Evolutionary conservation across 2,797 vertebrate species (phyloP), one percentile per base, ranked within the genome.

Genomic region (Pogonophryne albipinna): DNA sequence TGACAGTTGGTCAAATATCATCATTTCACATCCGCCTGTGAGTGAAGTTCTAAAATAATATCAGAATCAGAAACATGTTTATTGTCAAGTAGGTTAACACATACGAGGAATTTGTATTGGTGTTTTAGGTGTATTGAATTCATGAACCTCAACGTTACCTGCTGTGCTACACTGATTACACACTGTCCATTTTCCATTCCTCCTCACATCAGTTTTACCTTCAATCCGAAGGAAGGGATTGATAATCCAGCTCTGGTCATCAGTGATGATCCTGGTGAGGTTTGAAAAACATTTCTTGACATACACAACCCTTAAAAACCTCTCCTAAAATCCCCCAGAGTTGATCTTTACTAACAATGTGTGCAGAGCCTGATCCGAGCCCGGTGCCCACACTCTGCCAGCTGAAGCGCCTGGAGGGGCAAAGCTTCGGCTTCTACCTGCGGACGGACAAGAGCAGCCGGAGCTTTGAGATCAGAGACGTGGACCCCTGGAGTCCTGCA

Each of bases 181-280:
- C 31, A 65, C 14, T 55, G 0, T 47, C 9, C 12, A 14, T 50
- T 47, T 57, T n/a, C 66, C 2, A 15, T 74, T 50, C 74, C 7
- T 74, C 13, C n/a, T 58, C n/a, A 0, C 19, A 65, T 34, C 56
- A 99, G 96, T 85, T 99, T 99, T 89, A 95, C 95, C 55, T 99
- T 99, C 91, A 96, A 99, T 88, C 97, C 98, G 62, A 98, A 96
- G 90, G 94, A 96, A 88, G 98, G 98, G 23, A 98, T 99, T 6
- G 98, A 99, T 91, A 99, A 99, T 87, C 98, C 98, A 74, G 97
- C 94, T 56, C 93, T 99, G 75, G 91, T 95, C 59, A 94, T 96
- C 75, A 78, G 84, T 0, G 95, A 95, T 57, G 95, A 96, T 73
- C 70, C 91, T 45, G 95, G 95, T 96, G 64, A 86, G 87, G n/a